Base-by-base conservation (phyloP, 2,888 invertebrate genomes). In the Phania funesta region DNA sequence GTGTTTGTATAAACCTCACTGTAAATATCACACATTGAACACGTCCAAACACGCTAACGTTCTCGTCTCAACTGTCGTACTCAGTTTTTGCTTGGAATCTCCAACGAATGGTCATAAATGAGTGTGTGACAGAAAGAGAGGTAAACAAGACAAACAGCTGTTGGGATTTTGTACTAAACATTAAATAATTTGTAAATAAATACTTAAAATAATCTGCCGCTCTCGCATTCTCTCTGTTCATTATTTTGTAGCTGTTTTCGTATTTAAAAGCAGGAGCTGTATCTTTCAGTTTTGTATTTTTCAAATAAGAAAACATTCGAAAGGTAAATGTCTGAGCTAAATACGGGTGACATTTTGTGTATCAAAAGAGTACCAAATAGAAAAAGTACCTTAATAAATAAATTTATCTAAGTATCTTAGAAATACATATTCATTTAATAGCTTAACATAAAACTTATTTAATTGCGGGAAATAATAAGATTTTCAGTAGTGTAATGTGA, bases 31-130 rank as follows among this genome's bases (percentile, higher is more conserved):
- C 67, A 82, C 82, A 65, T 70, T 78, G 18, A 74, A 82, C 74
- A 82, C 82, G 82, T 82, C 82, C 82, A 82, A 78, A 78, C 82
- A 78, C 78, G 78, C 58, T 82, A 60, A 82, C 82, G 82, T 82
- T 82, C 78, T 82, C 70, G 82, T 75, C 78, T 82, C 82, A 82
- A 82, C 82, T 82, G 78, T 71, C 52, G 58, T 44, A 65, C 78
- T 78, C 78, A 82, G 78, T 74, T 82, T 82, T 78, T 82, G 68
- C 74, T 70, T 56, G 35, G 58, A 56, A 68, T 65, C 58, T 58
- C 46, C 16, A 65, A 58, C 64, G 74, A 18, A 41, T 48, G 70
- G 9, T 52, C 70, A 52, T 78, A 38, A 46, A 5, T 29, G 58
- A 58, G 58, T 54, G 48, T 68, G 48, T 7, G 75, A n/a, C 3